These are phyloP conservation scores for Tribolium castaneum DNA, from an alignment of 1,140 invertebrate species.

Conservation along the genomic window DNA sequence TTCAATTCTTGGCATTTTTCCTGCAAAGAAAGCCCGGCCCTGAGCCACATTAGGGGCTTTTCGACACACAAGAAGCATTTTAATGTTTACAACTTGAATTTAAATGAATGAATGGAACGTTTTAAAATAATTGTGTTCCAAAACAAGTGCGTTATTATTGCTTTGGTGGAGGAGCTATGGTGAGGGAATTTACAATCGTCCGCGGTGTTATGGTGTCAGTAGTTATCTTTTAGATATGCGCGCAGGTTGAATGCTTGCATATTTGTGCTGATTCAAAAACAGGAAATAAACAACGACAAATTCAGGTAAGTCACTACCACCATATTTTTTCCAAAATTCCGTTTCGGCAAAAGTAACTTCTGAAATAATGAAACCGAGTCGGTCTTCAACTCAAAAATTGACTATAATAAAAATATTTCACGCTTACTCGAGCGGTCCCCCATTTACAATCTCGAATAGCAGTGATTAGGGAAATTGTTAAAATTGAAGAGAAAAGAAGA, in stretches of 20 bases:
- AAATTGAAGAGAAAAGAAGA: slow-evolving; percentile 6
- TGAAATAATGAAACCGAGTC: not conserved
- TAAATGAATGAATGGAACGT: slow-evolving; percentile 12
- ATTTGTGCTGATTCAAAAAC: not conserved
- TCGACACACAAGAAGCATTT: not conserved
- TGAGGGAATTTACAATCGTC: slow-evolving; percentile 21
- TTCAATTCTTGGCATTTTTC: slow-evolving; percentile 10
- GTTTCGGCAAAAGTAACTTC: not conserved
- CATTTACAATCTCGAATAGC: not conserved
- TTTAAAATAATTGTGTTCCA: slow-evolving; percentile 32
- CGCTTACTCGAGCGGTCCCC: slow-evolving; percentile 10
- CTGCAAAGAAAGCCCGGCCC: not conserved
- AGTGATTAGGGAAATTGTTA: not conserved
- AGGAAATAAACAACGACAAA: not conserved
- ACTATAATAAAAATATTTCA: slow-evolving; percentile 27
- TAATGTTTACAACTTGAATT: slow-evolving; percentile 18
- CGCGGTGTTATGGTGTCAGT: slow-evolving; percentile 10
- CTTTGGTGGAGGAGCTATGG: slow-evolving; percentile 1
- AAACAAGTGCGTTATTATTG: slow-evolving; percentile 3
- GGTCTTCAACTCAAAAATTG: not conserved
- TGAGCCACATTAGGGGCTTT: not conserved
- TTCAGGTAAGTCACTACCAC: not conserved
- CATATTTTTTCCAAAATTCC: not conserved
- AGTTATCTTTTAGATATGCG: slow-evolving; percentile 25
- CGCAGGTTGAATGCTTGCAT: slow-evolving; percentile 22